phyloP scores from a whole-genome alignment of 2,113 vertebrate species.

The Eptesicus fuscus region DNA sequence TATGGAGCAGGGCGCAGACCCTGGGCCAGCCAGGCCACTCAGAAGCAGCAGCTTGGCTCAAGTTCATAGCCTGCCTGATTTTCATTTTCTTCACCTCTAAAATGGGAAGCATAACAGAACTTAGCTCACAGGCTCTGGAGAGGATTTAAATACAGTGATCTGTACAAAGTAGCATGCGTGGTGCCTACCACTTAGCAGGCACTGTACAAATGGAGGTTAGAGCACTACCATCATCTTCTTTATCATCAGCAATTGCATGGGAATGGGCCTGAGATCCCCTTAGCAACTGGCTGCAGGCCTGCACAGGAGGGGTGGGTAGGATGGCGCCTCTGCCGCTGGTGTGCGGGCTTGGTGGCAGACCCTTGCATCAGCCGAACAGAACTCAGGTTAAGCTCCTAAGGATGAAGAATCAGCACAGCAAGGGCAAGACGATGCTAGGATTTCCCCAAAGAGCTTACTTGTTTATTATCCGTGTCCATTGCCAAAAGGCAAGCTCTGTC shows the following conservation, averaged over 20 bases:
- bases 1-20: not conserved
- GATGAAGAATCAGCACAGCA: not conserved
- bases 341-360: not conserved
- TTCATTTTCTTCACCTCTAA: not conserved
- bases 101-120: not conserved
- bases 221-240: not conserved
- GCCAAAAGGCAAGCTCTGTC: not conserved
- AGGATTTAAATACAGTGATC: not conserved
- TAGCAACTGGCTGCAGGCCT: rapidly evolving
- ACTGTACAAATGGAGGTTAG: not conserved
- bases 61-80: not conserved
- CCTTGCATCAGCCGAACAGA: not conserved
- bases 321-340: not conserved
- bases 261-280: no score
- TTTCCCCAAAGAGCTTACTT: not conserved
- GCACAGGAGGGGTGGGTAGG: no score
- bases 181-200: not conserved
- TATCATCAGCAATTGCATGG: not conserved
- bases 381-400: not conserved
- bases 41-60: not conserved
- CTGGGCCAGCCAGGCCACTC: not conserved
- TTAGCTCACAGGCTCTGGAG: not conserved
- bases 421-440: not conserved
- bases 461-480: not conserved
- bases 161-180: not conserved